Evolutionary conservation across 2,888 invertebrate genomes (phyloP).

Genomic region (Agapostemon virescens): DNA sequence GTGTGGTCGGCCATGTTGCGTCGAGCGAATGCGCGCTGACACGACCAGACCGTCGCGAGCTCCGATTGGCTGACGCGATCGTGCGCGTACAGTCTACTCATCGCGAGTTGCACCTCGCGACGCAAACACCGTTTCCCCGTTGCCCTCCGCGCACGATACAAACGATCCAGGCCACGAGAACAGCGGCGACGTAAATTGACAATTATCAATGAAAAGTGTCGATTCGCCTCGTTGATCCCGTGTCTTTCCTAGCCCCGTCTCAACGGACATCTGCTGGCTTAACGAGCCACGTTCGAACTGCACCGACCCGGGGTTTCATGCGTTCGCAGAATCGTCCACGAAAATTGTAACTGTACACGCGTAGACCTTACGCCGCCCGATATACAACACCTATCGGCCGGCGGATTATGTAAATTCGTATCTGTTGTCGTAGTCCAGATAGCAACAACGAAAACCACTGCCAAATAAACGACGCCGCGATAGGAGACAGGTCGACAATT

Average conservation of each 20-base stretch:
- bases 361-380: neutral
- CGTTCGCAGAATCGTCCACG: conserved; percentile 20
- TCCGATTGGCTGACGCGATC: conserved; percentile 64
- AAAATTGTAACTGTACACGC: neutral
- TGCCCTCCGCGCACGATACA: conserved; percentile 54
- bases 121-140: conserved; percentile 63
- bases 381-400: neutral
- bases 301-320: neutral
- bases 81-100: conserved; percentile 67
- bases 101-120: conserved; percentile 62
- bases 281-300: conserved; percentile 4
- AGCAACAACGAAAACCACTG: neutral
- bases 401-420: neutral
- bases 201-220: conserved; percentile 75
- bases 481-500: neutral
- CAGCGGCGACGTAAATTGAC: conserved; percentile 71
- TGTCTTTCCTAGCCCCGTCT: conserved; percentile 49
- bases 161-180: conserved; percentile 58
- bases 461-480: neutral
- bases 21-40: conserved; percentile 34
- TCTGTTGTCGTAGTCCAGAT: neutral
- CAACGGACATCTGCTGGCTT: conserved; percentile 26
- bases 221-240: conserved; percentile 65
- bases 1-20: conserved; percentile 46
- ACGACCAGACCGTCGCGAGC: conserved; percentile 28